Evolutionary conservation across 2,888 invertebrate genomes (phyloP).

Genomic region (Plagiodera versicolora): DNA sequence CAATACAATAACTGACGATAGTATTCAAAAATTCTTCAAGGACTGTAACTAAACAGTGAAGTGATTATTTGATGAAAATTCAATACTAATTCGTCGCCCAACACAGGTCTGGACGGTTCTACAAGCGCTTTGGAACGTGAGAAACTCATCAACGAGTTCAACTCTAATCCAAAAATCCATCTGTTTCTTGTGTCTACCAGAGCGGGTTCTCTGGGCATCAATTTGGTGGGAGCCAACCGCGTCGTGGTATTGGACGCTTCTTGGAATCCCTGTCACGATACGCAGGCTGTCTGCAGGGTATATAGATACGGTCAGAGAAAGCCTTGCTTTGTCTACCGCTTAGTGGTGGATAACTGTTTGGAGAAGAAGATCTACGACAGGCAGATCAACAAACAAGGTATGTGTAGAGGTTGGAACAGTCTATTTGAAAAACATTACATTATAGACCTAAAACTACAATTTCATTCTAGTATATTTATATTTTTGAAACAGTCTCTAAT

Average conservation of each 20-base stretch:
- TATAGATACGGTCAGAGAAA: conserved; percentile 94
- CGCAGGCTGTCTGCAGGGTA: conserved; percentile 95
- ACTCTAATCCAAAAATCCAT: conserved; percentile 81
- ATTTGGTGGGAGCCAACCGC: conserved; percentile 95
- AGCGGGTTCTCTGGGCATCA: conserved; percentile 95
- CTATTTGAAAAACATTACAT: no score
- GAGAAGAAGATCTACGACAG: conserved; percentile 98
- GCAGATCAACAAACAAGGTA: conserved; percentile 95
- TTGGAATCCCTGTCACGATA: conserved; percentile 99
- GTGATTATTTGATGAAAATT: no score
- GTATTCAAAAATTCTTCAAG: no score
- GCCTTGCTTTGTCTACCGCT: conserved; percentile 91
- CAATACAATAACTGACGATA: no score
- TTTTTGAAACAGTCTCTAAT: no score
- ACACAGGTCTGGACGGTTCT: conserved; percentile 87
- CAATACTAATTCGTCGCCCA: no score
- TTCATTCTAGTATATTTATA: no score
- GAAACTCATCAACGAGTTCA: conserved; percentile 95
- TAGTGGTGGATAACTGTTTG: conserved; percentile 95
- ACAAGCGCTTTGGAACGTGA: conserved; percentile 94
- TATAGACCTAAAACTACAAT: no score
- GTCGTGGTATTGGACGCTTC: conserved; percentile 98
- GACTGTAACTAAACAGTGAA: no score
- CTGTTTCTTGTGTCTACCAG: conserved; percentile 95
- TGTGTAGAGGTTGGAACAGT: background rate